A percentile compares a stretch with the other conserved stretches of the same genome.
These are phyloP conservation scores for Parambassis ranga DNA, from an alignment of 2,797 vertebrate genomes.

Conservation along the genomic window DNA sequence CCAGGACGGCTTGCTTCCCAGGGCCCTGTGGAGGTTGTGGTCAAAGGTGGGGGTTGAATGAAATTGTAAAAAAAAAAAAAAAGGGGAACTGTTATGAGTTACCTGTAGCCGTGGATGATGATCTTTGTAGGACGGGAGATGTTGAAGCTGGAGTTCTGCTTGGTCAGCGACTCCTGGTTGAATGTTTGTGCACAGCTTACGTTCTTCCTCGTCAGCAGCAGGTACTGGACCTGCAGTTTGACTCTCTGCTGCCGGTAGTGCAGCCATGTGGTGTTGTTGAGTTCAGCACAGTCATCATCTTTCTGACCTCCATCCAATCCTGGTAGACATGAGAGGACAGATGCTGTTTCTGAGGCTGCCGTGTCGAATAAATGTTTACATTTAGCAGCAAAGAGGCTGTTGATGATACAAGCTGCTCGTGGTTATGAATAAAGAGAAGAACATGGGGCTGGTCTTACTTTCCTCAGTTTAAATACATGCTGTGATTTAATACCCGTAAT, in stretches of 20 bases:
- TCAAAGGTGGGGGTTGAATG: neutral
- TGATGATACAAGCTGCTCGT: too few species aligned
- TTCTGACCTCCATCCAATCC: conserved; percentile 31
- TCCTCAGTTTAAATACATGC: too few species aligned
- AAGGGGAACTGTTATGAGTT: too few species aligned
- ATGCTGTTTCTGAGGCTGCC: too few species aligned
- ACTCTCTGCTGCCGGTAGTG: conserved; percentile 64
- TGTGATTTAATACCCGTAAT: too few species aligned
- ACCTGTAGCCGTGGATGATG: conserved; percentile 96
- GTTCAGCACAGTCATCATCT: conserved; percentile 78
- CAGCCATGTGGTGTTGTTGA: conserved; percentile 80
- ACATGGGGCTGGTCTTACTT: too few species aligned
- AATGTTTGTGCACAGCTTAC: conserved; percentile 82
- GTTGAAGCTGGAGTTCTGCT: conserved; percentile 79
- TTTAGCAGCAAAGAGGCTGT: too few species aligned
- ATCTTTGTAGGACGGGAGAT: conserved; percentile 85
- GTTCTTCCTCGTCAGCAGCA: conserved; percentile 84
- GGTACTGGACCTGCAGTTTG: conserved; percentile 83
- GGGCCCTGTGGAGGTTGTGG: conserved; percentile 67
- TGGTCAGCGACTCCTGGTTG: conserved; percentile 61
- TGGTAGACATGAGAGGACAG: conserved; percentile 38
- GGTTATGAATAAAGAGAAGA: too few species aligned
- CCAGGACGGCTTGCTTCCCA: conserved; percentile 93
- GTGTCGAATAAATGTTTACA: too few species aligned
- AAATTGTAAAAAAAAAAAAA: too few species aligned